phyloP scores from a whole-genome alignment of 2,797 vertebrate species.

The Mastacembelus armatus region DNA sequence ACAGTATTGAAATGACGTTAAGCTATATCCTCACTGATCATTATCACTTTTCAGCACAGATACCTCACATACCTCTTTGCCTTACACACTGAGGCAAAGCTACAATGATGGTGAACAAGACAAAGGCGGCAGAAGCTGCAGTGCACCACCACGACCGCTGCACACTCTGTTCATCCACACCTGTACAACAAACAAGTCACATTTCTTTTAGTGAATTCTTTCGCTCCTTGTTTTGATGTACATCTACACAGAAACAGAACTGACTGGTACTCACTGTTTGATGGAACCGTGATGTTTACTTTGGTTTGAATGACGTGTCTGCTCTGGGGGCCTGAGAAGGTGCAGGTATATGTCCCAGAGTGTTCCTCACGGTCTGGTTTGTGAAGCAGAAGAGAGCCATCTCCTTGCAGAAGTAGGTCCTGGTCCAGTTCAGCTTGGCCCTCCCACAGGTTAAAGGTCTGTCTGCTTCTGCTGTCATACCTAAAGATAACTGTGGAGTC shows the following conservation, averaged over 20 bases:
- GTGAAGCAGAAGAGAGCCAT: constrained; percentile 80
- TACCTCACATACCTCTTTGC: constrained; percentile 70
- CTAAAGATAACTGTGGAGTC: constrained; percentile 75
- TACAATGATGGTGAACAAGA: constrained; percentile 73
- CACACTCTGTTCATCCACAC: constrained; percentile 59
- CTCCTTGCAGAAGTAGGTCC: constrained; percentile 70
- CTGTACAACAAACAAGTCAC: constrained; percentile 52
- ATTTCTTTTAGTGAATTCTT: neutral
- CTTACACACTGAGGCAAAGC: constrained; percentile 74
- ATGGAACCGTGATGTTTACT: constrained; percentile 78
- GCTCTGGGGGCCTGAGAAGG: constrained; percentile 73
- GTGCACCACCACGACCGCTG: constrained; percentile 83
- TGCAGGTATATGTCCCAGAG: constrained; percentile 81
- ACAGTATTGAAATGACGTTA: neutral
- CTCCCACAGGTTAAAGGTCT: constrained; percentile 77
- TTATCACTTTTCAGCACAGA: too few species aligned
- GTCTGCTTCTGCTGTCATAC: constrained; percentile 77
- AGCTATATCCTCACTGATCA: too few species aligned
- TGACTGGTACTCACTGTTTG: constrained; percentile 68
- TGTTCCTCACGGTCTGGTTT: constrained; percentile 72
- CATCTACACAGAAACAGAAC: neutral
- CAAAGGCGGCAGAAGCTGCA: constrained; percentile 77
- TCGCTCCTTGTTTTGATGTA: neutral
- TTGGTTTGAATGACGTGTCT: constrained; percentile 73
- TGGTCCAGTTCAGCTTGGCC: constrained; percentile 74